These are phyloP conservation scores for Chrysocyon brachyurus DNA, from an alignment of 2,797 vertebrate species.

Conservation along the genomic window DNA sequence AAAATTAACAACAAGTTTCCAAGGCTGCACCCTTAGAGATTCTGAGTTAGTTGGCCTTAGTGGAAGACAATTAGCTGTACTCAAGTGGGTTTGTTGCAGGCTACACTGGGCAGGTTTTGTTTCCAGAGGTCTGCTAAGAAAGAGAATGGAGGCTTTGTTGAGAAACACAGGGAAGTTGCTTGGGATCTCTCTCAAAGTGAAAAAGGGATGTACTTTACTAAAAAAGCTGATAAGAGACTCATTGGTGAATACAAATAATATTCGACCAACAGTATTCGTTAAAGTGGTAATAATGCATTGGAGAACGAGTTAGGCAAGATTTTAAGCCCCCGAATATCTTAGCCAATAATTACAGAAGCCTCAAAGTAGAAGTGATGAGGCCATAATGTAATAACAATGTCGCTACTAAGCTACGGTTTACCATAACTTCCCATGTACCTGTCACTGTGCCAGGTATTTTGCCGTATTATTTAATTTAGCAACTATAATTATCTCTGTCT, in stretches of 20 bases:
- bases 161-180: neutral
- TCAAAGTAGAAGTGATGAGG: neutral
- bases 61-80: no score
- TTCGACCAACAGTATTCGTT: neutral
- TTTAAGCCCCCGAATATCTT: neutral
- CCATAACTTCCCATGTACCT: neutral
- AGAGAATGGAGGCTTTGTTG: neutral
- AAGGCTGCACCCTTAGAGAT: neutral
- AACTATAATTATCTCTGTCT: neutral
- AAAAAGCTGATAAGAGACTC: neutral
- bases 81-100: neutral
- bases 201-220: neutral
- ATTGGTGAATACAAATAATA: neutral
- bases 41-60: neutral
- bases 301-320: neutral
- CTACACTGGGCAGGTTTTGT: neutral
- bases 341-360: neutral
- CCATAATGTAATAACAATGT: no score
- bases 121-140: neutral
- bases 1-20: neutral
- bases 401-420: neutral
- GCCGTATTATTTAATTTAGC: neutral
- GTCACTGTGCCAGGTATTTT: neutral
- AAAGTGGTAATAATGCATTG: neutral
- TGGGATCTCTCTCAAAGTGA: neutral